Conservation (phyloP, 2,888 invertebrate genomes). For the Ferrisia virgata region DNA sequence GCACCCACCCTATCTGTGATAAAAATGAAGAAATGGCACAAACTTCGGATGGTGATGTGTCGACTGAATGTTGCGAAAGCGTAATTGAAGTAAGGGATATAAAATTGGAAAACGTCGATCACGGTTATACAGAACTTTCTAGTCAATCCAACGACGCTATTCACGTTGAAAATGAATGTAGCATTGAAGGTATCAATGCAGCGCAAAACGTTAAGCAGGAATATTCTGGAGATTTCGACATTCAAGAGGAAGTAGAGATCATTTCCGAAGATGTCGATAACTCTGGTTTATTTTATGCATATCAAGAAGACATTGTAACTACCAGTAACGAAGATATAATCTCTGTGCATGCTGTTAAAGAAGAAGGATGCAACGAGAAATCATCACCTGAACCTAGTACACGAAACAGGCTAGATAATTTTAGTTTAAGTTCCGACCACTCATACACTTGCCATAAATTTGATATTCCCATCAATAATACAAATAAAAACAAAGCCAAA, state of each 20-base stretch:
- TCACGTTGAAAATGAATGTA: neutral
- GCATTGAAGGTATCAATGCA: no score
- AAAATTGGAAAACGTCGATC: neutral
- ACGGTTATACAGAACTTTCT: neutral
- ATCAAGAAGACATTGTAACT: conserved; percentile 38
- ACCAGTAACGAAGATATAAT: neutral
- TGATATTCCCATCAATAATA: neutral
- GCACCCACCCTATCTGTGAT: neutral
- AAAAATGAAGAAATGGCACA: conserved; percentile 30
- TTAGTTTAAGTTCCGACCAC: conserved; percentile 34
- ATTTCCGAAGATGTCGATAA: conserved; percentile 24
- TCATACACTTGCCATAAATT: conserved; percentile 29
- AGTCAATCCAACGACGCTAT: neutral
- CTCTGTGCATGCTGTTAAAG: neutral
- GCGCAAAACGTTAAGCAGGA: neutral
- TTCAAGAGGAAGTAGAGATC: neutral
- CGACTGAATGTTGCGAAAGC: neutral
- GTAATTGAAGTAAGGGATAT: neutral
- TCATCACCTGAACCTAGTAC: neutral
- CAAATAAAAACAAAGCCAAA: neutral
- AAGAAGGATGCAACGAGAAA: neutral
- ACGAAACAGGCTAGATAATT: conserved; percentile 3
- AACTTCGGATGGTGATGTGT: conserved; percentile 8
- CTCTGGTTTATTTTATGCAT: conserved; percentile 32
- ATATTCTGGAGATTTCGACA: neutral